Conservation (phyloP, 2,113 vertebrate species). For the Oncorhynchus keta region DNA sequence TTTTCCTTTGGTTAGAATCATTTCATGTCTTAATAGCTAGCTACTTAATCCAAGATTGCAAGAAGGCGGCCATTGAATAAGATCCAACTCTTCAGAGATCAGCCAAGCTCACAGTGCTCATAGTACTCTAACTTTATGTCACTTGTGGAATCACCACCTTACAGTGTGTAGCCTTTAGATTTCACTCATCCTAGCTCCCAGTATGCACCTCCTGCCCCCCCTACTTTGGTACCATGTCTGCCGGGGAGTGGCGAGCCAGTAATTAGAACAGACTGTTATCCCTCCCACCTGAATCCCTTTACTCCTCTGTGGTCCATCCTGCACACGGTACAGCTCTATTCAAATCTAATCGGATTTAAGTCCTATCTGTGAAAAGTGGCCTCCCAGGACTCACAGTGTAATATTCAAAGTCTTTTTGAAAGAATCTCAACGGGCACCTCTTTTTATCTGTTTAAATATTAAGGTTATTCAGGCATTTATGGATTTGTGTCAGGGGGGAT, state of each 20-base stretch:
- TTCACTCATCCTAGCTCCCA: neutral
- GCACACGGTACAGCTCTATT: conserved; percentile 53
- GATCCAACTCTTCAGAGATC: neutral
- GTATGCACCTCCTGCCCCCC: neutral
- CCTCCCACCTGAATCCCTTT: conserved; percentile 41
- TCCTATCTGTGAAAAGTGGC: conserved; percentile 56
- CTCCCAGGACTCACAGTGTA: conserved; percentile 59
- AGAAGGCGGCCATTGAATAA: neutral
- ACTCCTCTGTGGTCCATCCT: conserved; percentile 52
- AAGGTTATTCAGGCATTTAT: conserved; percentile 52
- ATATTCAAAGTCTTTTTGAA: conserved; percentile 64
- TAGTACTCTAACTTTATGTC: neutral
- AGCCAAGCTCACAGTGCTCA: neutral
- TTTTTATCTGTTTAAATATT: conserved; percentile 59
- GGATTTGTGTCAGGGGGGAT: conserved; percentile 52
- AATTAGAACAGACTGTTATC: conserved; percentile 43
- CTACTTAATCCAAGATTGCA: neutral
- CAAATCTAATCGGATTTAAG: conserved; percentile 62
- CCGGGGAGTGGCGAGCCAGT: conserved; percentile 25
- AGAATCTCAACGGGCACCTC: conserved; percentile 52
- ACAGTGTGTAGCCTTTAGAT: neutral
- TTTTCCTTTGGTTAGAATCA: neutral
- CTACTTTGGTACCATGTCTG: conserved; percentile 17
- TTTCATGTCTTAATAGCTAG: neutral
- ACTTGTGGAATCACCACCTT: neutral